Percentiles rank a stretch among this genome's conserved stretches.
Conservation (phyloP, 2,113 vertebrate genomes). For the Lepisosteus osseus region DNA sequence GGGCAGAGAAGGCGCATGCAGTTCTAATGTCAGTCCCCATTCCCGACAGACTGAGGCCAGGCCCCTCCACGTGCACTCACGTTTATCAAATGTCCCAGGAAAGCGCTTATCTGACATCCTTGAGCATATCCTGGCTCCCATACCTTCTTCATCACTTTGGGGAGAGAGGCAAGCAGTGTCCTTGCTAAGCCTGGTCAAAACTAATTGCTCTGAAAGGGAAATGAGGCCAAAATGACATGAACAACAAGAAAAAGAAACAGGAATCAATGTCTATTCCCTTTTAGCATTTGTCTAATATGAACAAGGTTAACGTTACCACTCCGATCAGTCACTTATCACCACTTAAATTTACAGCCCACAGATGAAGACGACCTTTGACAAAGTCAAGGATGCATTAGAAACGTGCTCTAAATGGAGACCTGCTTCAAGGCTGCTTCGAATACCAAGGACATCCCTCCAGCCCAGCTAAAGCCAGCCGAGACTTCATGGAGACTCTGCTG, state of each 20-base stretch:
- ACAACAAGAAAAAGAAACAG: slow-evolving; percentile 58
- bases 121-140: slow-evolving; percentile 59
- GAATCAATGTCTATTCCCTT: slow-evolving; percentile 31
- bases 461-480: too few species aligned
- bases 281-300: too few species aligned
- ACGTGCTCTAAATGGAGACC: too few species aligned
- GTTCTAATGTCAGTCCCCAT: too few species aligned
- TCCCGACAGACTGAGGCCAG: not conserved
- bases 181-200: slow-evolving; percentile 75
- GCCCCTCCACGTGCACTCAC: slow-evolving; percentile 57
- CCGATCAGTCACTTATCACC: too few species aligned
- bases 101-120: slow-evolving; percentile 57
- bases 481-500: too few species aligned
- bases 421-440: too few species aligned
- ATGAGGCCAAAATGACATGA: slow-evolving; percentile 41
- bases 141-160: slow-evolving; percentile 59
- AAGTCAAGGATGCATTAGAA: too few species aligned
- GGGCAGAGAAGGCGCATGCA: not conserved
- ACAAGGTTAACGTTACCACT: too few species aligned
- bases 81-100: slow-evolving; percentile 62
- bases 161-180: slow-evolving; percentile 41
- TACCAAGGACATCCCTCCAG: too few species aligned
- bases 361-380: too few species aligned
- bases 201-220: slow-evolving; percentile 71
- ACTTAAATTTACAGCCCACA: too few species aligned